Percentiles rank a stretch among this genome's conserved stretches.
Conservation (phyloP, 53 echinoderm and acorn worm genomes). For the Apostichopus leukothele region DNA sequence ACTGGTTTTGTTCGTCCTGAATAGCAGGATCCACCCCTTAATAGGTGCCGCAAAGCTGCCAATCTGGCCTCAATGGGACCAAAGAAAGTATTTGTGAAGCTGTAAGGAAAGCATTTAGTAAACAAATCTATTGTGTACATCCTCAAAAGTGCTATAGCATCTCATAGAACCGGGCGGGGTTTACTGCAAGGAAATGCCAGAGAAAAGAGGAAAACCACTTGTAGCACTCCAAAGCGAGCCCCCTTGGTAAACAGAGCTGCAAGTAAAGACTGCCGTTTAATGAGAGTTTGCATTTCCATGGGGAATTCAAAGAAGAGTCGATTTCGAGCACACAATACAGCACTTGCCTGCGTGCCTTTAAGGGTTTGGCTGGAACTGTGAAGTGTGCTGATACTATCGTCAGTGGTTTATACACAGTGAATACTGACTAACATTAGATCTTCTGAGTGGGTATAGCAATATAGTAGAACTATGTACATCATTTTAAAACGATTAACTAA, state of each 20-base stretch:
- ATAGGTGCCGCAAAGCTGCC: not conserved
- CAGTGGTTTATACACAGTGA: too few relatives aligned
- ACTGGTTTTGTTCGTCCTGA: not conserved
- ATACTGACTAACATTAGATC: too few relatives aligned
- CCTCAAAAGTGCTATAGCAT: not conserved
- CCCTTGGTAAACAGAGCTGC: not conserved
- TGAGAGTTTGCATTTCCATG: conserved; percentile 34
- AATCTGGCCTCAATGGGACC: not conserved
- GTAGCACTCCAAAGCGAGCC: not conserved
- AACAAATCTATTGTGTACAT: not conserved
- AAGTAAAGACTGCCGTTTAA: not conserved
- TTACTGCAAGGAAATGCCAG: not conserved
- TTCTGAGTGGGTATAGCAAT: too few relatives aligned
- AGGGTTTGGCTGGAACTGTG: too few relatives aligned
- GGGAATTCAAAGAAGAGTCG: conserved; percentile 13
- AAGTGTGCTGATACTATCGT: too few relatives aligned
- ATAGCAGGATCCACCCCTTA: not conserved
- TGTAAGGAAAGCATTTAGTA: not conserved
- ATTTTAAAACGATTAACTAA: too few relatives aligned
- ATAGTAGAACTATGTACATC: too few relatives aligned
- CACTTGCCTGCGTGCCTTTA: too few relatives aligned
- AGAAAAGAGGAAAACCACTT: not conserved
- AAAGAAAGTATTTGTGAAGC: not conserved
- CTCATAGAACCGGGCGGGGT: not conserved
- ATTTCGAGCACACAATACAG: too few relatives aligned